Evolutionary conservation across 2,797 vertebrate genomes (phyloP).

Genomic region (Ctenosaura bakeri): DNA sequence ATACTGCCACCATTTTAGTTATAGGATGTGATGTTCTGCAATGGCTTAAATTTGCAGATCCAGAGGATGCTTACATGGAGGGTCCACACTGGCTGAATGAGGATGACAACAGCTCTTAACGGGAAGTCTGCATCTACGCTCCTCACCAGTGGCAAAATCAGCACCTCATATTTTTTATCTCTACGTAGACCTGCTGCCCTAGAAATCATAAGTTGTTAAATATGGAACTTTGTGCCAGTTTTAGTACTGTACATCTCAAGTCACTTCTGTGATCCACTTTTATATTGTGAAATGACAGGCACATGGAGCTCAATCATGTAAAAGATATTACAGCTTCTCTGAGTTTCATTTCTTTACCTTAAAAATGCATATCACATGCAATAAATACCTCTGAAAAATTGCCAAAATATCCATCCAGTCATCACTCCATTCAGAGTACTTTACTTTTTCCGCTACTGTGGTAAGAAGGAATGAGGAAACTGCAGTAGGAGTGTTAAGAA

Average conservation of each 20-base stretch:
- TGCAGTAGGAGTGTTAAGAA: conserved; percentile 12
- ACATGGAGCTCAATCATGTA: conserved; percentile 43
- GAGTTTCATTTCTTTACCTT: not conserved
- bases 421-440: not conserved
- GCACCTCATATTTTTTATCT: not conserved
- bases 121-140: not conserved
- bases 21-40: too few species aligned
- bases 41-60: too few species aligned
- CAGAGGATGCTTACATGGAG: too few species aligned
- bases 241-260: conserved; percentile 65
- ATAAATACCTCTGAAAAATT: not conserved
- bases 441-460: not conserved
- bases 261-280: not conserved
- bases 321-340: not conserved
- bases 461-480: not conserved
- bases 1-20: too few species aligned
- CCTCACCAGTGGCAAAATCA: conserved; percentile 27
- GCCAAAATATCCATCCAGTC: not conserved
- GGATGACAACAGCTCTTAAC: not conserved
- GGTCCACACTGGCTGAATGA: not conserved
- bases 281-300: conserved; percentile 40
- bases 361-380: not conserved
- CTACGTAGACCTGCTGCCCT: conserved; percentile 41
- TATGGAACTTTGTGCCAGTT: conserved; percentile 64
- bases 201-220: conserved; percentile 64